A percentile compares a stretch with the other conserved stretches of the same genome.
Conservation (phyloP, 53 echinoderm and acorn worm genomes). For the Temnopleurus reevesii region DNA sequence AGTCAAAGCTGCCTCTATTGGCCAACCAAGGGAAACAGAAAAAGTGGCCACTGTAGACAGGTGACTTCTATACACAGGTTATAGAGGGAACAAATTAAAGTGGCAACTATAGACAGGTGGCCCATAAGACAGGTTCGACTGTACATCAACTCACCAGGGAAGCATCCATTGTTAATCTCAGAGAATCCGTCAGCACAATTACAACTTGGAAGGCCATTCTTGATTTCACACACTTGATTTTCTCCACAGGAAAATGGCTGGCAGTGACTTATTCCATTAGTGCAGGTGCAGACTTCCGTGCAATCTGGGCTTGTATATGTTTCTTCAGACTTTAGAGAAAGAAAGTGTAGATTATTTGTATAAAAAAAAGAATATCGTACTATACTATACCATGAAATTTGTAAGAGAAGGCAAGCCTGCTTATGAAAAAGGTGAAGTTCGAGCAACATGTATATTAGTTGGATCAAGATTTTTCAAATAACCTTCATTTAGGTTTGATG, state of each 20-base stretch:
- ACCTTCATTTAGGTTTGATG: neutral
- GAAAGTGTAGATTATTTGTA: neutral
- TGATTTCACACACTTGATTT: conserved; percentile 54
- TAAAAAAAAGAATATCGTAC: neutral
- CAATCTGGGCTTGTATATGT: conserved; percentile 65
- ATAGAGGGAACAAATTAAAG: no score
- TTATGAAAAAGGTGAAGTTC: no score
- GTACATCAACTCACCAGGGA: conserved; percentile 9
- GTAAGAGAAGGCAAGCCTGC: no score
- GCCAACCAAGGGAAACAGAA: no score
- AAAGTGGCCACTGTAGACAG: no score
- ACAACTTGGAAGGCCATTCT: conserved; percentile 64
- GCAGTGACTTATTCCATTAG: neutral
- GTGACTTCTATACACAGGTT: no score
- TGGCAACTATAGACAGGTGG: no score
- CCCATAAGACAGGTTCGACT: neutral
- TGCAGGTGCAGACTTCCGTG: conserved; percentile 48
- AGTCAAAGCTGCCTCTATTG: no score
- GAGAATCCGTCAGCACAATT: conserved; percentile 64
- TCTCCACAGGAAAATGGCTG: neutral
- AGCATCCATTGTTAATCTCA: conserved; percentile 28
- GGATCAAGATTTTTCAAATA: neutral
- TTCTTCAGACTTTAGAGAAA: conserved; percentile 62
- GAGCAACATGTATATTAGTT: no score
- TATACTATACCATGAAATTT: neutral